Evolutionary conservation across 2,113 vertebrate species (phyloP).

Genomic region (Dromas ardeola): DNA sequence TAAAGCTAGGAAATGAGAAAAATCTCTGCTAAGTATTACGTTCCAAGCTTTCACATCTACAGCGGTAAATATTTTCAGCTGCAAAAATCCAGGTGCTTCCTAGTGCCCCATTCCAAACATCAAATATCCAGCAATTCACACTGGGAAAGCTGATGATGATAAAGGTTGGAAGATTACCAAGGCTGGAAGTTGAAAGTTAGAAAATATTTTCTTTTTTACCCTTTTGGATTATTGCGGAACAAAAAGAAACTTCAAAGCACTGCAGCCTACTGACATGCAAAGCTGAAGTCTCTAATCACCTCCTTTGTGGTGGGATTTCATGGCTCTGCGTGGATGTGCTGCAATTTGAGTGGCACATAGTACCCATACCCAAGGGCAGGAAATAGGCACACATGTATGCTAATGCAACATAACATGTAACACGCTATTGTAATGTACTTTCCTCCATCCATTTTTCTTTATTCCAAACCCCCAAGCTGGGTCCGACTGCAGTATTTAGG

Average conservation of each 20-base stretch:
- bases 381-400: background rate
- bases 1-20: background rate
- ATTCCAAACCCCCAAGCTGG: background rate
- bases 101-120: background rate
- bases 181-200: background rate
- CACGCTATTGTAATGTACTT: background rate
- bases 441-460: background rate
- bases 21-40: background rate
- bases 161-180: background rate
- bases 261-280: background rate
- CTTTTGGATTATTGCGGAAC: background rate
- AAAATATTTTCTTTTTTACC: background rate
- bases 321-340: background rate
- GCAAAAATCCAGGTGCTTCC: background rate
- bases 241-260: background rate
- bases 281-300: background rate
- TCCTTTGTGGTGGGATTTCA: background rate
- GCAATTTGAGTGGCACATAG: background rate
- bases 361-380: rapidly evolving
- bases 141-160: background rate
- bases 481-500: background rate
- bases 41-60: background rate
- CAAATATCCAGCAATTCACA: background rate
- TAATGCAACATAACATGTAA: background rate
- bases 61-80: background rate